Evolutionary conservation across 1,140 invertebrate genomes (phyloP).

Genomic region (Drosophila ohnishii): DNA sequence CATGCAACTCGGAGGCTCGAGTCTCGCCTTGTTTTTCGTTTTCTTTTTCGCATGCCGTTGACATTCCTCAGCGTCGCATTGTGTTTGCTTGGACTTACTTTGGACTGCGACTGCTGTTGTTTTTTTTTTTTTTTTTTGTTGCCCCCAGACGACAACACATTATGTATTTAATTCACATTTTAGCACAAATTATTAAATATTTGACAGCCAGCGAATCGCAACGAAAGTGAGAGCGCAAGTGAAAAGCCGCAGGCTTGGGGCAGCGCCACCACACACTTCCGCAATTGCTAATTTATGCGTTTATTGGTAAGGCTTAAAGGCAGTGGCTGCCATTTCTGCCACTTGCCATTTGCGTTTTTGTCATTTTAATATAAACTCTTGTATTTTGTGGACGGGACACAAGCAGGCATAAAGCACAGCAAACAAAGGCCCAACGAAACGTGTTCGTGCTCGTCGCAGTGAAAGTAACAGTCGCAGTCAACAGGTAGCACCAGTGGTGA

Average conservation of each 20-base stretch:
- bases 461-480: slow-evolving; percentile 62
- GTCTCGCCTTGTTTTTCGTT: slow-evolving; percentile 50
- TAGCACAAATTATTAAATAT: slow-evolving; percentile 80
- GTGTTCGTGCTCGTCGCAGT: slow-evolving; percentile 72
- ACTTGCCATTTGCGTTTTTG: slow-evolving; percentile 47
- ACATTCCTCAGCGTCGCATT: slow-evolving; percentile 67
- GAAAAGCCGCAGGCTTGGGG: slow-evolving; percentile 18
- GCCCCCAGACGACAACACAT: slow-evolving; percentile 34
- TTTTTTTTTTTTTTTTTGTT: slow-evolving; percentile 15
- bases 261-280: slow-evolving; percentile 51
- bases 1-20: slow-evolving; percentile 8
- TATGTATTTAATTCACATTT: slow-evolving; percentile 76
- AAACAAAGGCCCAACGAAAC: slow-evolving; percentile 59
- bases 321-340: slow-evolving; percentile 12
- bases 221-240: slow-evolving; percentile 68
- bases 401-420: not conserved
- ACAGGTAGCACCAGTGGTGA: slow-evolving; percentile 44
- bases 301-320: slow-evolving; percentile 61
- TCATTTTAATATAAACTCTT: slow-evolving; percentile 65
- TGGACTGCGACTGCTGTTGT: not conserved
- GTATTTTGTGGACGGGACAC: slow-evolving; percentile 43
- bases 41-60: slow-evolving; percentile 76
- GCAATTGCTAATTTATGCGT: slow-evolving; percentile 74
- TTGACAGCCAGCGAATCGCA: slow-evolving; percentile 54
- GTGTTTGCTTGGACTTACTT: slow-evolving; percentile 16